A percentile compares a stretch with the other conserved stretches of the same genome.
These are phyloP conservation scores for Napeogenes sylphis DNA, from an alignment of 2,888 invertebrate species.

Conservation along the genomic window DNA sequence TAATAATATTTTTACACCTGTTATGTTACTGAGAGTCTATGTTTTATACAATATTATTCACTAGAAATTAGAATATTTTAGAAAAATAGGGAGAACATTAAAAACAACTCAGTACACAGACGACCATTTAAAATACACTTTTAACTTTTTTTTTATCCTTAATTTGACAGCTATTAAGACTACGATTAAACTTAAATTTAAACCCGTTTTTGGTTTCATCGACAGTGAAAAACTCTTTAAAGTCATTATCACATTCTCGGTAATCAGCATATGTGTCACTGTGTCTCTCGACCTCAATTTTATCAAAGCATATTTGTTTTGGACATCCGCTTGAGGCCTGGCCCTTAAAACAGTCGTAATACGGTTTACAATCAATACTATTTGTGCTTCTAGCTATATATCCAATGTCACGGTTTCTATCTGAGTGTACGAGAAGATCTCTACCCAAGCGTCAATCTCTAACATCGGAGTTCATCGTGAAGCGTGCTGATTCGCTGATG, in stretches of 20 bases:
- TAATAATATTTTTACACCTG: no score
- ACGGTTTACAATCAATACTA: constrained; percentile 68
- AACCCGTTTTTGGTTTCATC: constrained; percentile 55
- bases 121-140: constrained; percentile 38
- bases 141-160: constrained; percentile 60
- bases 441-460: constrained; percentile 66
- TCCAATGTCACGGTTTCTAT: constrained; percentile 48
- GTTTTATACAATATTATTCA: no score
- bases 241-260: constrained; percentile 47
- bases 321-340: constrained; percentile 34
- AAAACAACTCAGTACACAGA: neutral
- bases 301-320: constrained; percentile 32
- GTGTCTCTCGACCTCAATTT: constrained; percentile 49
- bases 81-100: neutral
- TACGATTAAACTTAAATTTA: constrained; percentile 66
- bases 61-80: no score
- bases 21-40: no score
- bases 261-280: constrained; percentile 65
- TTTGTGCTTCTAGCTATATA: constrained; percentile 65
- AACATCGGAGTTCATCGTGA: constrained; percentile 62
- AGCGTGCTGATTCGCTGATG: constrained; percentile 64
- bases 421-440: constrained; percentile 44
- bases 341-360: constrained; percentile 68
- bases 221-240: constrained; percentile 44
- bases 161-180: constrained; percentile 65